A percentile compares a stretch with the other conserved stretches of the same genome.
phyloP scores from a whole-genome alignment of 2,888 invertebrate genomes.

The Drosophila lacicola region DNA sequence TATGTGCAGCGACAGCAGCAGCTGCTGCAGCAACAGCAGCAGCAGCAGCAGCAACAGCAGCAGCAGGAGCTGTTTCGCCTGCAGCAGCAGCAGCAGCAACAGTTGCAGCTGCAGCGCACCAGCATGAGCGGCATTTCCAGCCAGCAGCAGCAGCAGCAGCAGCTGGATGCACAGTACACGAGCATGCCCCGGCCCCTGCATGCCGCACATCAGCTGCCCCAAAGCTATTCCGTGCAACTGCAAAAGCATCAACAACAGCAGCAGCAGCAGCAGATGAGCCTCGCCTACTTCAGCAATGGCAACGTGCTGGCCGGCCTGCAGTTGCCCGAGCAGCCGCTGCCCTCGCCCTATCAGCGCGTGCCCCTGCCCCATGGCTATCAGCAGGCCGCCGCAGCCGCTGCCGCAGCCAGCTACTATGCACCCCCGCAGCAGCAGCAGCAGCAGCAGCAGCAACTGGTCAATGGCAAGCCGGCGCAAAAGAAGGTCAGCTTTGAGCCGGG shows the following conservation, averaged over 20 bases:
- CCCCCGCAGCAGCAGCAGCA: constrained; percentile 65
- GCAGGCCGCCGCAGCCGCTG: constrained; percentile 48
- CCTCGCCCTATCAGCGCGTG: constrained; percentile 88
- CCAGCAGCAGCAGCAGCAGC: constrained; percentile 72
- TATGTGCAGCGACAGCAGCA: constrained; percentile 83
- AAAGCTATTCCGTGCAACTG: constrained; percentile 77
- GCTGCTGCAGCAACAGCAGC: constrained; percentile 70
- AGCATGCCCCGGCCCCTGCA: constrained; percentile 66
- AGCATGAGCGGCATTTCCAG: constrained; percentile 84
- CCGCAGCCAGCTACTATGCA: constrained; percentile 80
- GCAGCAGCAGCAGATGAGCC: constrained; percentile 64
- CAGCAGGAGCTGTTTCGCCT: constrained; percentile 80
- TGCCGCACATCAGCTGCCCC: constrained; percentile 62
- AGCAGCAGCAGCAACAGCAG: constrained; percentile 67
- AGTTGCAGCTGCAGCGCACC: constrained; percentile 79
- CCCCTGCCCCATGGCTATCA: constrained; percentile 87
- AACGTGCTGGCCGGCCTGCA: constrained; percentile 41
- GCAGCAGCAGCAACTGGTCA: constrained; percentile 80
- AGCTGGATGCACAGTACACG: constrained; percentile 72
- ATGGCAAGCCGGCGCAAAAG: constrained; percentile 87
- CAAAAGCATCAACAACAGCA: constrained; percentile 79
- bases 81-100: constrained; percentile 76
- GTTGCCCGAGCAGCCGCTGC: constrained; percentile 41
- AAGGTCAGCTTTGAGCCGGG: constrained; percentile 91
- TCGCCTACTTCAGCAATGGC: constrained; percentile 77